Evolutionary conservation across 1,140 invertebrate genomes (phyloP).

Genomic region (Brachionus rotundiformis): DNA sequence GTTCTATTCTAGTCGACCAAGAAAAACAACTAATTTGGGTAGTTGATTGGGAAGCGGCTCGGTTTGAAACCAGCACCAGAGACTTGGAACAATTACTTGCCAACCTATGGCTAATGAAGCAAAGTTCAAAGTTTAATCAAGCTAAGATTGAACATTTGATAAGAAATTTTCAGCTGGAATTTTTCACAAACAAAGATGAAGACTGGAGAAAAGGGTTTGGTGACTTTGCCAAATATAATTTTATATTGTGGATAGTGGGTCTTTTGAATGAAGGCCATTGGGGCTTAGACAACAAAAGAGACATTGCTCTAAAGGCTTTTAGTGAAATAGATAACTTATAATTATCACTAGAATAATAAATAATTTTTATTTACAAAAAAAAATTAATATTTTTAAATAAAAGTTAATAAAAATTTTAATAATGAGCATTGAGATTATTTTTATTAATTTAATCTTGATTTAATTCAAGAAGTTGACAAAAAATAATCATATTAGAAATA

Average conservation of each 20-base stretch:
- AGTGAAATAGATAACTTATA: conserved; percentile 34
- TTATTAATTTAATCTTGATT: background rate
- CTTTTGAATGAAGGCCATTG: conserved; percentile 37
- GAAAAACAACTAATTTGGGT: conserved; percentile 45
- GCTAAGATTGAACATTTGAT: conserved; percentile 7
- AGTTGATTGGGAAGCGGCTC: conserved; percentile 32
- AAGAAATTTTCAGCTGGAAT: background rate
- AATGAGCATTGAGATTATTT: no score
- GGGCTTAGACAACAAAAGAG: background rate
- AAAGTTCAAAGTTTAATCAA: conserved; percentile 18
- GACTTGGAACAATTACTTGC: conserved; percentile 45
- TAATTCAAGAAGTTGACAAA: background rate
- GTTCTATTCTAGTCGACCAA: conserved; percentile 43
- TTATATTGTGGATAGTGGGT: conserved; percentile 31
- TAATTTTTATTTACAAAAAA: background rate
- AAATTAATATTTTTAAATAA: background rate
- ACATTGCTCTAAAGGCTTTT: conserved; percentile 25
- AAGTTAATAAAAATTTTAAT: background rate
- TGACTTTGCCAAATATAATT: background rate
- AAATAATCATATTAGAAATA: background rate
- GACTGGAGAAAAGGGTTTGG: conserved; percentile 38
- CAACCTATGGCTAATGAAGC: conserved; percentile 48
- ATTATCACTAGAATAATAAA: no score
- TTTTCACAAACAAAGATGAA: background rate
- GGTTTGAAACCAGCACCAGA: background rate